A percentile compares a stretch with the other conserved stretches of the same genome.
Conservation (phyloP, 2,888 invertebrate species). For the Trichacis sp. region DNA sequence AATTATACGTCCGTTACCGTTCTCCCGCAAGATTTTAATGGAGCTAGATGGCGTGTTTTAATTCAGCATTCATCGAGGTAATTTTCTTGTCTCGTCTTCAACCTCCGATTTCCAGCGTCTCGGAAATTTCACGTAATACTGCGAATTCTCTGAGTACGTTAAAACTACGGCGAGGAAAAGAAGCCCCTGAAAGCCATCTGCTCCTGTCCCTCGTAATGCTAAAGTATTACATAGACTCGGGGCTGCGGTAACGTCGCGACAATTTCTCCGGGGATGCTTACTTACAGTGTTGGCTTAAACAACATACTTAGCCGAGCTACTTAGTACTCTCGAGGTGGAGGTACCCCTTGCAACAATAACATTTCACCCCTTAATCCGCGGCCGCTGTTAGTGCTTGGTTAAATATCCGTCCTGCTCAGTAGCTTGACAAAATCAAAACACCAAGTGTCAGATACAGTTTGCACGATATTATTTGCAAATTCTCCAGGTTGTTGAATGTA, state of each 20-base stretch:
- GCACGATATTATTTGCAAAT: conserved; percentile 33
- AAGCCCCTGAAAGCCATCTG: conserved; percentile 40
- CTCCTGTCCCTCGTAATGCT: conserved; percentile 21
- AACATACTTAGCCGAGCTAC: conserved; percentile 69
- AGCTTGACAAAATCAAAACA: conserved; percentile 54
- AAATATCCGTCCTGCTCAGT: conserved; percentile 59
- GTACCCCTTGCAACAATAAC: conserved; percentile 69
- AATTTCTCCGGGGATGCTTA: conserved; percentile 64
- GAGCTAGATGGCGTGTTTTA: conserved; percentile 60
- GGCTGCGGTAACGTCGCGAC: conserved; percentile 44
- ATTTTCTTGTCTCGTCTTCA: conserved; percentile 32
- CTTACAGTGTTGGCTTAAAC: conserved; percentile 67
- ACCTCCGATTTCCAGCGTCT: not conserved
- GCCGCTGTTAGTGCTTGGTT: conserved; percentile 62
- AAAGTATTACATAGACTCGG: conserved; percentile 28
- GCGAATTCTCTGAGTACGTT: no score
- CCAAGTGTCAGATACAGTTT: conserved; percentile 53
- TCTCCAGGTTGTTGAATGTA: no score
- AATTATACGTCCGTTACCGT: conserved; percentile 66
- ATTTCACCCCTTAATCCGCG: conserved; percentile 67
- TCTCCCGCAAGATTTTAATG: conserved; percentile 54
- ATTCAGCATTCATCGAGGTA: conserved; percentile 52
- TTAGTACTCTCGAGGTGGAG: conserved; percentile 60
- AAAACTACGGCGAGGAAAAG: conserved; percentile 16
- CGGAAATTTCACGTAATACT: no score